phyloP scores from a whole-genome alignment of 2,888 invertebrate species.

The Odontocerum albicorne region DNA sequence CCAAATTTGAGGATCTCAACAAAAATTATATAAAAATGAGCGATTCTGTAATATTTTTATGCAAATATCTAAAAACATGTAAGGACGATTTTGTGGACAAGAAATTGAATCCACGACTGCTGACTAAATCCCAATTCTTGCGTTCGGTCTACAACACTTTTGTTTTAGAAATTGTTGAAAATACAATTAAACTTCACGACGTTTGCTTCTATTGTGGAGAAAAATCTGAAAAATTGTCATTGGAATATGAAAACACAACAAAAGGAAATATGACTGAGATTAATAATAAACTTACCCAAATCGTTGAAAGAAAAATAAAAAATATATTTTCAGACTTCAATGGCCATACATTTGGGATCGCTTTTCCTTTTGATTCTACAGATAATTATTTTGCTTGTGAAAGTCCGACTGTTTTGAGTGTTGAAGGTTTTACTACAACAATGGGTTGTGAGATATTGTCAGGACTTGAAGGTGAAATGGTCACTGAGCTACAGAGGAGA shows the following conservation, averaged over 20 bases:
- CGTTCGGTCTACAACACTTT: neutral
- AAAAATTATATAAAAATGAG: neutral
- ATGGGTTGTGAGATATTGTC: neutral
- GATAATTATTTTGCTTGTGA: constrained; percentile 6
- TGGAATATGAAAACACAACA: too few relatives aligned
- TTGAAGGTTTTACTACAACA: neutral
- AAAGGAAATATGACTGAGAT: neutral
- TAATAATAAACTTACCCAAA: neutral
- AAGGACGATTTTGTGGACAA: neutral
- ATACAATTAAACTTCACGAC: constrained; percentile 1
- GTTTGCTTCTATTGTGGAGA: constrained; percentile 11
- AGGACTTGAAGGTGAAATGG: constrained; percentile 10
- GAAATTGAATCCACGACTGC: neutral
- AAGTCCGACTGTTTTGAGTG: neutral
- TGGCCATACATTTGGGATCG: constrained; percentile 1
- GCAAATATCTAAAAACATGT: constrained; percentile 3
- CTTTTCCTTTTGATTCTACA: neutral
- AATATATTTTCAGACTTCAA: neutral
- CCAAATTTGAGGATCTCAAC: neutral
- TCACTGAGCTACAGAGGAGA: neutral
- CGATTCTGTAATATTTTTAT: constrained; percentile 8
- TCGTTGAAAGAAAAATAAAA: neutral
- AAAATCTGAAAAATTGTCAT: too few relatives aligned
- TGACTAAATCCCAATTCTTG: neutral
- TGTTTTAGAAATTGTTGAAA: constrained; percentile 3